These are phyloP conservation scores for Channa striata DNA, from an alignment of 2,797 vertebrate genomes.

Conservation along the genomic window DNA sequence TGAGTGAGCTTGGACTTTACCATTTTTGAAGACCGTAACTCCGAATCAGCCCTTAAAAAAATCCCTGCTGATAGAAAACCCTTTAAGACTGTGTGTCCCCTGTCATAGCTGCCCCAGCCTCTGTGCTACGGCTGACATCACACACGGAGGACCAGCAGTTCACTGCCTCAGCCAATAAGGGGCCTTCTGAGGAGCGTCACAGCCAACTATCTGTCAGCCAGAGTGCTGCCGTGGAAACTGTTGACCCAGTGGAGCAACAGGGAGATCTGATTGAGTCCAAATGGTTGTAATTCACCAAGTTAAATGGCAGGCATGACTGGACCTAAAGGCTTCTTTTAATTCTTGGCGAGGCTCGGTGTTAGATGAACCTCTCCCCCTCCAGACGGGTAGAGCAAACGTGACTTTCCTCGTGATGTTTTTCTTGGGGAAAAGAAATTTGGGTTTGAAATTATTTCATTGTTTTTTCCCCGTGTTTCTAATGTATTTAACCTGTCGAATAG, in stretches of 20 bases:
- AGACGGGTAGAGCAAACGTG: background rate
- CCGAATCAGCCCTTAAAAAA: no score
- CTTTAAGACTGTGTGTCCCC: no score
- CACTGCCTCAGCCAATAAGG: conserved; percentile 34
- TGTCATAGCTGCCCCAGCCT: background rate
- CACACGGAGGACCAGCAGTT: conserved; percentile 2
- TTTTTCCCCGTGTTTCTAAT: background rate
- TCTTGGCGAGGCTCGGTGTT: background rate
- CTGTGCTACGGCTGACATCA: conserved; percentile 23
- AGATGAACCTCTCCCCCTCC: background rate
- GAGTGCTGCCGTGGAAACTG: conserved; percentile 48
- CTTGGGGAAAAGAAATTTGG: no score
- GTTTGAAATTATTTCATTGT: background rate
- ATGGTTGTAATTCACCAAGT: conserved; percentile 52
- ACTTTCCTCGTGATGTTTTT: background rate
- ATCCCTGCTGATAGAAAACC: no score
- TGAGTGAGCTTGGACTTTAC: no score
- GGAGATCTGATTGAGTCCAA: conserved; percentile 56
- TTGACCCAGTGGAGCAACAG: conserved; percentile 28
- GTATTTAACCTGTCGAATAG: background rate
- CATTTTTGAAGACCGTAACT: no score
- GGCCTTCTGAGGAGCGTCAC: conserved; percentile 32
- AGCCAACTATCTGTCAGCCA: conserved; percentile 44
- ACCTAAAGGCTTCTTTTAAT: conserved; percentile 1
- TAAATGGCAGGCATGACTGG: conserved; percentile 28